Evolutionary conservation across 2,113 vertebrate genomes (phyloP).

Genomic region (Cochlearius cochlearius): DNA sequence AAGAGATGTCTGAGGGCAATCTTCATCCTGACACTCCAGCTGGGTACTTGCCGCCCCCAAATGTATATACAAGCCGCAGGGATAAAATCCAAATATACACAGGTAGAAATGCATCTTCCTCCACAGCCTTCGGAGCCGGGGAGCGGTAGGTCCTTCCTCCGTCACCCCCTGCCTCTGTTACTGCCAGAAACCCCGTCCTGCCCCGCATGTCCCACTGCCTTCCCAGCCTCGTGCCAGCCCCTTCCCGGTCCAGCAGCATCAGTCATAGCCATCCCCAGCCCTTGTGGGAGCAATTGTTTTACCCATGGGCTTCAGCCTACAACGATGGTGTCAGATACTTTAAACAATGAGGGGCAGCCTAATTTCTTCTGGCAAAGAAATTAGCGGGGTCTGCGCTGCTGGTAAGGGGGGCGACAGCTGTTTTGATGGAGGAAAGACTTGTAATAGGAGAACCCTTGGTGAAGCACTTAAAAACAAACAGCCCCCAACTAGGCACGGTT

Average conservation of each 20-base stretch:
- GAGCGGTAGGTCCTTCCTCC: not conserved
- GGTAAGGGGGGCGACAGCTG: not conserved
- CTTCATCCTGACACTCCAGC: not conserved
- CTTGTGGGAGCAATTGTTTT: not conserved
- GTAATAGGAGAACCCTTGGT: not conserved
- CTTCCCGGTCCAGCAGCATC: not conserved
- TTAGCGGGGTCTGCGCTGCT: fast-evolving
- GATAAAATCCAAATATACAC: not conserved
- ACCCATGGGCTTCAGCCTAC: not conserved
- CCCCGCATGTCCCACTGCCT: not conserved
- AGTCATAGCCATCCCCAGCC: not conserved
- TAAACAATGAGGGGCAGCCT: not conserved
- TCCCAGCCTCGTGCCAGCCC: not conserved
- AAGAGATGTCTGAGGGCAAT: not conserved
- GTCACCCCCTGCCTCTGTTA: fast-evolving
- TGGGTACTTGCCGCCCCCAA: not conserved
- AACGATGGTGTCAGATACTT: not conserved
- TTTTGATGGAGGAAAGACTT: not conserved
- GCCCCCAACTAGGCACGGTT: not conserved
- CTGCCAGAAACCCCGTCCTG: not conserved
- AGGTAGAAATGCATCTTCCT: not conserved
- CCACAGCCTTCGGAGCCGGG: fast-evolving
- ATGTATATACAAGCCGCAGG: not conserved
- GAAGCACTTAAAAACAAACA: not conserved
- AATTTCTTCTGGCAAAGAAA: not conserved